Evolutionary conservation across 92 coral and sea anemone species (phyloP), one percentile per base, ranked within the genome.

Genomic region (Zoanthus solanderi): DNA sequence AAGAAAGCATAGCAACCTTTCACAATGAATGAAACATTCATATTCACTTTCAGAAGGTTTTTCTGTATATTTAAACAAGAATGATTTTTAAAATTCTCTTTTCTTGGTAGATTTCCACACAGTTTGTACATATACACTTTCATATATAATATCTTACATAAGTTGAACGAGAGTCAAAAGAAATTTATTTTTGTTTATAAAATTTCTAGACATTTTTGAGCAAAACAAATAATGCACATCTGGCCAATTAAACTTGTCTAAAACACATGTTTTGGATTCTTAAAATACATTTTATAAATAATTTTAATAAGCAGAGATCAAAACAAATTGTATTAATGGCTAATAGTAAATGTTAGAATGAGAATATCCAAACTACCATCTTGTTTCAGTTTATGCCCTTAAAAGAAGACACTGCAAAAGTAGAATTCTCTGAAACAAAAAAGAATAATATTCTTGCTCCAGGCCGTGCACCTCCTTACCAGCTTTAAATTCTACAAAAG

Each of bases 201-300:
- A 53, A 50, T n/a, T 48, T 65, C 61, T 10, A 47, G 63, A 18
- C 12, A 48, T 63, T 66, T 9, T 17, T 17, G 47, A 81, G 85
- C n/a, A 4, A 37, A 23, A 65, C 85, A 81, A 81, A 81, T 18
- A 61, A 45, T 65, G 75, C 34, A 45, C 75, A 65, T 81, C 75
- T 81, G 75, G 85, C 85, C 74, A 81, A 81, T 81, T 81, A 81
- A 81, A 81, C 60, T 66, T 45, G 66, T 81, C 63, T 48, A 65
- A 37, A 61, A 79, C 83, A 79, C 71, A 81, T 45, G 75, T 81
- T 66, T 12, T 63, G 28, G 13, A 81, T 81, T 81, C 75, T 81
- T 66, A 81, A 66, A 81, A 81, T 13, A 47, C 75, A 45, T 31
- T 66, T 66, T 65, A 81, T 81, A 63, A 47, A 81, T 46, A 14